Conservation (phyloP, 2,888 invertebrate genomes). For the Aphidius colemani region DNA sequence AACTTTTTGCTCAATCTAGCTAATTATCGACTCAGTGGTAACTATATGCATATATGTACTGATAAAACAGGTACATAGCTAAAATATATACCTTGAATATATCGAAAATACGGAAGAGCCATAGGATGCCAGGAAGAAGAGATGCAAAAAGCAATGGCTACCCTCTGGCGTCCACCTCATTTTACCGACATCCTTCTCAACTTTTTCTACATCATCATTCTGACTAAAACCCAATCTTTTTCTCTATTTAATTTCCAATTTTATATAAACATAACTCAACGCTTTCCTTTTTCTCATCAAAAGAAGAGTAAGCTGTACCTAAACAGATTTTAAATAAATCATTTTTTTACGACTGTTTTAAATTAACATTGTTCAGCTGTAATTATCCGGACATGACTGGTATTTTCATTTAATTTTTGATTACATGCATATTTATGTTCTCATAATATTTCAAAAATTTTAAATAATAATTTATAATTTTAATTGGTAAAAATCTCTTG, state of each 20-base stretch:
- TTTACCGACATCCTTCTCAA: conserved; percentile 32
- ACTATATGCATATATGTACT: too few relatives aligned
- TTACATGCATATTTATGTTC: too few relatives aligned
- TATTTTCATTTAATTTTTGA: too few relatives aligned
- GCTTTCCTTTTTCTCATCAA: conserved; percentile 29
- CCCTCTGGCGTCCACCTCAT: conserved; percentile 14
- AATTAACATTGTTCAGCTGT: too few relatives aligned
- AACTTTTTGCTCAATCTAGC: conserved; percentile 19
- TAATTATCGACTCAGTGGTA: conserved; percentile 36
- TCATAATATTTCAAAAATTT: too few relatives aligned
- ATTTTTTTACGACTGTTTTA: too few relatives aligned
- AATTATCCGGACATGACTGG: too few relatives aligned
- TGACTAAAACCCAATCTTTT: conserved; percentile 2
- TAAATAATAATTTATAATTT: too few relatives aligned
- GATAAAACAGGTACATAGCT: not conserved
- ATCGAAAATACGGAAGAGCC: conserved; percentile 10
- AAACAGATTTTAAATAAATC: too few relatives aligned
- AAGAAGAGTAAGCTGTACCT: conserved; percentile 39
- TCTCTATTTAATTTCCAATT: conserved; percentile 5
- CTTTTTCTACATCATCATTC: too few relatives aligned
- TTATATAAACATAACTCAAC: conserved; percentile 17
- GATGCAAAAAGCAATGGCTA: conserved; percentile 22
- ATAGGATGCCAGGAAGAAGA: conserved; percentile 8
- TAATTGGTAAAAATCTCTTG: too few relatives aligned
- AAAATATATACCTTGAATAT: conserved; percentile 18